These are phyloP conservation scores for Meliscaeva auricollis DNA, from an alignment of 2,888 invertebrate species.

Conservation along the genomic window DNA sequence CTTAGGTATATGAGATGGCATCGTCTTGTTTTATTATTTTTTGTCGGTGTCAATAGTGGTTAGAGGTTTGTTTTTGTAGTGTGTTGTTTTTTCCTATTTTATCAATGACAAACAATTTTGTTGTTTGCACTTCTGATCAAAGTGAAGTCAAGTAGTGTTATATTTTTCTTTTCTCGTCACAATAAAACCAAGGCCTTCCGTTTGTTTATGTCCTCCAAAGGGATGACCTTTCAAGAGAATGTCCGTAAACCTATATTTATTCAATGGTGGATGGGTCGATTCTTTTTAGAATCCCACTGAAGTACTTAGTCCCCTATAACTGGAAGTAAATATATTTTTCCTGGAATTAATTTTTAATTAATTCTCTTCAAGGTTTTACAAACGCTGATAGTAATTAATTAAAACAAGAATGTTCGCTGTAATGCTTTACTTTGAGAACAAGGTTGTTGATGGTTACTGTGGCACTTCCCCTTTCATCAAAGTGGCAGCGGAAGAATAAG, in stretches of 20 bases:
- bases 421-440: too few species aligned
- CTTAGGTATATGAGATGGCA: conserved; percentile 18
- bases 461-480: too few species aligned
- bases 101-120: conserved; percentile 56
- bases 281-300: conserved; percentile 13
- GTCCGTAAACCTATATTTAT: background rate
- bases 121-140: conserved; percentile 58
- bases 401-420: too few species aligned
- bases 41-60: conserved; percentile 3
- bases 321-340: background rate
- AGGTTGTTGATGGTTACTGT: too few species aligned
- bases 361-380: too few species aligned
- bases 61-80: conserved; percentile 5
- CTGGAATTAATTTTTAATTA: background rate
- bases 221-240: background rate
- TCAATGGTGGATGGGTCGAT: conserved; percentile 6
- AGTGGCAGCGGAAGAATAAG: too few species aligned
- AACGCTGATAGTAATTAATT: background rate
- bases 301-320: background rate
- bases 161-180: conserved; percentile 1
- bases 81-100: conserved; percentile 4
- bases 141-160: conserved; percentile 3
- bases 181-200: conserved; percentile 4
- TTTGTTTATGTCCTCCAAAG: conserved; percentile 4
- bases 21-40: conserved; percentile 23